These are phyloP conservation scores for Orthosia gothica DNA, from an alignment of 2,888 invertebrate genomes.

Conservation along the genomic window DNA sequence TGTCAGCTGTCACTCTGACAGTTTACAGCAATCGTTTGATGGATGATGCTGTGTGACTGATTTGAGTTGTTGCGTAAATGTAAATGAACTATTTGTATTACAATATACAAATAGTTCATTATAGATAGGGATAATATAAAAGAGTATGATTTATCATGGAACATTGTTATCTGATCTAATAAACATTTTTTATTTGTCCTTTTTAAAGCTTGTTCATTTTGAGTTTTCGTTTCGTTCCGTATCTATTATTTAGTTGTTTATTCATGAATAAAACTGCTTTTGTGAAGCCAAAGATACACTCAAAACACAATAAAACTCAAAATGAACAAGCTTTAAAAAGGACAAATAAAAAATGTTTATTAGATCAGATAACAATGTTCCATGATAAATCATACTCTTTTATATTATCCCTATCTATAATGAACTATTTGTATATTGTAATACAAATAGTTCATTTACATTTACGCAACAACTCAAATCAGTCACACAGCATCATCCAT, in stretches of 20 bases:
- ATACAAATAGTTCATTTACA: neutral
- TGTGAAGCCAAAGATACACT: too few relatives aligned
- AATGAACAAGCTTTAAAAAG: too few relatives aligned
- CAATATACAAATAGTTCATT: too few relatives aligned
- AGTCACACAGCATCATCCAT: slow-evolving; percentile 29
- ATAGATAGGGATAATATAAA: neutral
- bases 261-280: too few relatives aligned
- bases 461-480: slow-evolving; percentile 22
- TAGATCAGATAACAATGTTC: neutral
- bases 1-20: slow-evolving; percentile 27
- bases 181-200: too few relatives aligned
- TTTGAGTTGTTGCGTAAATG: slow-evolving; percentile 17
- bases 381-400: neutral
- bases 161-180: neutral
- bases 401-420: too few relatives aligned
- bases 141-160: neutral
- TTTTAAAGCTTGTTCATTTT: too few relatives aligned
- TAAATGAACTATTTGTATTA: neutral
- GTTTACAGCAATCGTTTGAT: slow-evolving; percentile 28
- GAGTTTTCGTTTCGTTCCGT: too few relatives aligned
- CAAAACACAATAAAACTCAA: too few relatives aligned
- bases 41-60: slow-evolving; percentile 27
- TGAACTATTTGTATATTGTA: too few relatives aligned
- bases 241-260: too few relatives aligned
- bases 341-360: neutral